Evolutionary conservation across 2,888 invertebrate genomes (phyloP).

Genomic region (Pseudeuparius sepicola): DNA sequence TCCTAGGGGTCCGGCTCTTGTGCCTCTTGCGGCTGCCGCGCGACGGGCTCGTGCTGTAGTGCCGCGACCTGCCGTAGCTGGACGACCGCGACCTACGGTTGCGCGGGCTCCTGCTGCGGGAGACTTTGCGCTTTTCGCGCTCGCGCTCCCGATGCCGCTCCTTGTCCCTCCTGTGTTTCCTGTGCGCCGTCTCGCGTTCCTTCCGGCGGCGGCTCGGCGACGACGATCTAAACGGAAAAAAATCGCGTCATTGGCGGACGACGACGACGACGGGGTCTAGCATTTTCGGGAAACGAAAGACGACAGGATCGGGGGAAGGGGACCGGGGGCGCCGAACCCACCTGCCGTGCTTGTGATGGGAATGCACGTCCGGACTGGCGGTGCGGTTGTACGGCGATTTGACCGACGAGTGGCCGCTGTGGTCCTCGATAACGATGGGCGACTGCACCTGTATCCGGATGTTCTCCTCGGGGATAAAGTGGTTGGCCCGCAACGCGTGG

Average conservation of each 20-base stretch:
- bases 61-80: constrained; percentile 38
- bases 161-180: constrained; percentile 40
- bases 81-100: constrained; percentile 45
- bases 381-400: constrained; percentile 11
- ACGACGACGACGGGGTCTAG: too few species aligned
- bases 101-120: constrained; percentile 51
- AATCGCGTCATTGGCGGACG: constrained; percentile 4
- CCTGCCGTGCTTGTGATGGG: too few species aligned
- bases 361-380: neutral
- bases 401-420: constrained; percentile 15
- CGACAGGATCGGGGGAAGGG: too few species aligned
- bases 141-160: constrained; percentile 41
- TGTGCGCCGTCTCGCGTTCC: constrained; percentile 38
- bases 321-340: too few species aligned
- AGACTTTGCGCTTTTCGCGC: constrained; percentile 40
- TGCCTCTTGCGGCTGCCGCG: constrained; percentile 39
- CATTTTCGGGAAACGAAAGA: too few species aligned
- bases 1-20: constrained; percentile 42
- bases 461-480: constrained; percentile 18
- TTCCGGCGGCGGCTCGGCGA: constrained; percentile 38
- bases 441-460: constrained; percentile 26
- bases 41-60: constrained; percentile 40
- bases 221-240: constrained; percentile 28
- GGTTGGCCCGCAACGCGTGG: too few species aligned
- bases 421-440: constrained; percentile 31